phyloP scores from a whole-genome alignment of 2,113 vertebrate genomes.

The Greenwoodochromis staneri region DNA sequence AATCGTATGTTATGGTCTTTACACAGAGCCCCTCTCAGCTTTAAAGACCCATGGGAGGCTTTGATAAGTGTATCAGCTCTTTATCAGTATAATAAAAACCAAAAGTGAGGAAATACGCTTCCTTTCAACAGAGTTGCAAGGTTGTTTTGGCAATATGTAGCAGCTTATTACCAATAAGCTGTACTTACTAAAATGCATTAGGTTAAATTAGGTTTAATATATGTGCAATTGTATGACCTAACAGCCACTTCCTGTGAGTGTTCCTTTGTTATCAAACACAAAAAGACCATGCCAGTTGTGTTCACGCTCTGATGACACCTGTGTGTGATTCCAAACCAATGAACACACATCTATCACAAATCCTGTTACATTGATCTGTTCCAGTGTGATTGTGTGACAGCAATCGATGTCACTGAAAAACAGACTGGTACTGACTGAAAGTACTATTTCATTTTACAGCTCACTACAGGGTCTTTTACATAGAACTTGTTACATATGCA shows the following conservation, averaged over 20 bases:
- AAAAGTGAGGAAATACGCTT: not conserved
- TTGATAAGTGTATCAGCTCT: not conserved
- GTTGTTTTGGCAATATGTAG: not conserved
- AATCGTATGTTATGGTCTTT: not conserved
- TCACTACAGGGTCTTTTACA: not conserved
- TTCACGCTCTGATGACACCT: not conserved
- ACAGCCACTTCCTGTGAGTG: not conserved
- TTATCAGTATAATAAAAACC: not conserved
- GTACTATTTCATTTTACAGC: not conserved
- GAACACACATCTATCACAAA: not conserved
- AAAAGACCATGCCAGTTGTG: not conserved
- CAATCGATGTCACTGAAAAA: not conserved
- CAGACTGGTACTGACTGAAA: not conserved
- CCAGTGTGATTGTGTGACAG: not conserved
- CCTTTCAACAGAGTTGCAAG: not conserved
- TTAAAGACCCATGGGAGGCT: not conserved
- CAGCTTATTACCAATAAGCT: not conserved
- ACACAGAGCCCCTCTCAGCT: not conserved
- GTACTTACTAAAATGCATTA: not conserved
- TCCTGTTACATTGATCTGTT: not conserved
- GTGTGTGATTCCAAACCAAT: not conserved
- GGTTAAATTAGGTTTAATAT: not conserved
- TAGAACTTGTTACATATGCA: not conserved
- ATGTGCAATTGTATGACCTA: not conserved
- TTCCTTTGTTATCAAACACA: not conserved